Conservation (phyloP, 2,113 vertebrate genomes). For the Pseudois nayaur region DNA sequence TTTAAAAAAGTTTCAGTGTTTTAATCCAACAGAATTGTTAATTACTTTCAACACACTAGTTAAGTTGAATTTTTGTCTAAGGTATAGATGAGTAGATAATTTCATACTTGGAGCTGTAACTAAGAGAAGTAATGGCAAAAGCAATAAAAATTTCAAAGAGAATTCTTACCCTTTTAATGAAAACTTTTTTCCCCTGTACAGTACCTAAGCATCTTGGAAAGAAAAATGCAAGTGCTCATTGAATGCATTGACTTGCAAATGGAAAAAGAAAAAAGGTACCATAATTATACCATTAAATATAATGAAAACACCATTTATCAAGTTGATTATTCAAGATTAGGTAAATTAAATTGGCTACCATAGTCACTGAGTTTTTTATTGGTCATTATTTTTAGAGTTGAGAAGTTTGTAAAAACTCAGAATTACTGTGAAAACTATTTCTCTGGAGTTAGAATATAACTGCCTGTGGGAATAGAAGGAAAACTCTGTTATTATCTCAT, state of each 20-base stretch:
- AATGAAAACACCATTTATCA: slow-evolving; percentile 26
- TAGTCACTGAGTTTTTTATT: not conserved
- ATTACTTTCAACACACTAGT: not conserved
- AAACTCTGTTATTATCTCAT: slow-evolving; percentile 18
- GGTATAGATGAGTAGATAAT: not conserved
- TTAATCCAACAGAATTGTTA: not conserved
- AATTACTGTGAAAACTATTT: slow-evolving; percentile 61
- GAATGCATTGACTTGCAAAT: slow-evolving; percentile 28
- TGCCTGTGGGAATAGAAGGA: not conserved
- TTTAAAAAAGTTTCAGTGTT: not conserved
- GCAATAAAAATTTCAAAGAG: not conserved
- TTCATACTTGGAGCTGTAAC: not conserved
- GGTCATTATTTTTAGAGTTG: slow-evolving; percentile 38
- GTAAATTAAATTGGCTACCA: slow-evolving; percentile 57
- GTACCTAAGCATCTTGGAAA: not conserved
- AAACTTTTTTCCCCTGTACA: not conserved
- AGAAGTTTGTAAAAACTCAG: not conserved
- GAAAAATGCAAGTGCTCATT: not conserved
- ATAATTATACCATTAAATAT: slow-evolving; percentile 49
- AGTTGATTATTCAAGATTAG: slow-evolving; percentile 35
- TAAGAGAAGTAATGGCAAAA: not conserved
- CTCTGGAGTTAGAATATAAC: slow-evolving; percentile 37
- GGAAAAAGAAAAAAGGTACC: not conserved
- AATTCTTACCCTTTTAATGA: not conserved
- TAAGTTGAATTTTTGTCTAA: slow-evolving; percentile 27